Evolutionary conservation across 2,888 invertebrate genomes (phyloP), one percentile per base, ranked within the genome.

Genomic region (Zele albiditarsus): DNA sequence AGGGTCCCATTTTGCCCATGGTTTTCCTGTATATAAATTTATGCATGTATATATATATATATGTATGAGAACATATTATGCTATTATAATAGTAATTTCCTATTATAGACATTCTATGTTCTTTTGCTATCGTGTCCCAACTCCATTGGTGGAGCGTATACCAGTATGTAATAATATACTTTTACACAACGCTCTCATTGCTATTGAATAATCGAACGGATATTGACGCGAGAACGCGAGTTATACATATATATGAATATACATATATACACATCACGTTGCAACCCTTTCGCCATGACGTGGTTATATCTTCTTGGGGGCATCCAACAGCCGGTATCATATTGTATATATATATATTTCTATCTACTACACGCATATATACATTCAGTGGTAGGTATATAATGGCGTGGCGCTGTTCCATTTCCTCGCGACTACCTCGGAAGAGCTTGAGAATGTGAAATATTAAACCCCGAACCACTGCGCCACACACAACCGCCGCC

Each of bases 121-220:
- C 28, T 27, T 27, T 60, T 8, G 53, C 6, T 20, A 10, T 53
- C 53, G 53, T 53, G 53, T 53, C 53, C 20, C 20, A 28, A 62
- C 28, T 28, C 28, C 5, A 62, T 31, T 62, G 62, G 31, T 23
- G 27, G 58, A 14, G 58, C 28, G 58, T 60, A 25, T 27, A 16
- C n/a, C 58, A 14, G 62, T 12, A 14, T 27, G 42, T 42, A 42
- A 62, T 49, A 71, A 71, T 71, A 71, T 42, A 71, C 60, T 58
- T 58, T 58, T 38, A 38, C 46, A 62, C 25, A 38, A 68, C 49
- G 49, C 16, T 42, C 6, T 16, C 12, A 42, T 38, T 27, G 49
- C 68, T 68, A 68, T 70, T 62, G 71, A 71, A 71, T 71, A 71
- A 71, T 71, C 71, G 71, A 71, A 62, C 62, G 62, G 62, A 71